Conservation (phyloP, 2,113 vertebrate species). For the Salminus brasiliensis region DNA sequence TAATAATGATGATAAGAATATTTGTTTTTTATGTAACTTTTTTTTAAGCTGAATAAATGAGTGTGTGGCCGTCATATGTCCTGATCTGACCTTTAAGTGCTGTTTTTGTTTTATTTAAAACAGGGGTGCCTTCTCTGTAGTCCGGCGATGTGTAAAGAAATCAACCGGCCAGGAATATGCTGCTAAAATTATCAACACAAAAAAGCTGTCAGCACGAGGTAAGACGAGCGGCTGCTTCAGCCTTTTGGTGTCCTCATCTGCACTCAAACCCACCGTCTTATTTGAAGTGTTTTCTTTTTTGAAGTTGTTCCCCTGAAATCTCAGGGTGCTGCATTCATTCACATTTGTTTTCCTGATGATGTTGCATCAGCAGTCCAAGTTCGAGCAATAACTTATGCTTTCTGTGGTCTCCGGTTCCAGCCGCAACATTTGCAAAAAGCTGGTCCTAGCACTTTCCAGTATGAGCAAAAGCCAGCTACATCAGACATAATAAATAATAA, state of each 20-base stretch:
- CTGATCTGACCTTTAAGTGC: not conserved
- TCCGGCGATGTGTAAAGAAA: conserved; percentile 97
- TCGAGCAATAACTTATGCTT: not conserved
- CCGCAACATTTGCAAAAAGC: conserved; percentile 11
- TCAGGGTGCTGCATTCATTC: not conserved
- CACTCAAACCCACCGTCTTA: too few relatives aligned
- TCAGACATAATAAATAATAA: too few relatives aligned
- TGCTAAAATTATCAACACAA: conserved; percentile 99
- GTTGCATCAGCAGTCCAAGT: not conserved
- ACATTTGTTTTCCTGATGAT: not conserved
- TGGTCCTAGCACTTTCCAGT: not conserved
- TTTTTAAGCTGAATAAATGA: too few relatives aligned
- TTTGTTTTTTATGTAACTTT: too few relatives aligned
- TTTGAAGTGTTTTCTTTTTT: not conserved
- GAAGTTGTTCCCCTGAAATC: not conserved
- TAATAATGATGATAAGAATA: too few relatives aligned
- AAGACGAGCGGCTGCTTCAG: conserved; percentile 56
- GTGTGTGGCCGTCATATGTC: not conserved
- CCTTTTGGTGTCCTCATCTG: not conserved
- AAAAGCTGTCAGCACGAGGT: conserved; percentile 98
- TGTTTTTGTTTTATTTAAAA: conserved; percentile 47
- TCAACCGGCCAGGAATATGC: conserved; percentile 96
- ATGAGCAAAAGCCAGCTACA: not conserved
- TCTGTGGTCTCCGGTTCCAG: not conserved
- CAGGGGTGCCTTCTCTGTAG: conserved; percentile 98